A percentile compares a stretch with the other conserved stretches of the same genome.
phyloP scores from a whole-genome alignment of 2,113 vertebrate species.

The Calidris pugnax region DNA sequence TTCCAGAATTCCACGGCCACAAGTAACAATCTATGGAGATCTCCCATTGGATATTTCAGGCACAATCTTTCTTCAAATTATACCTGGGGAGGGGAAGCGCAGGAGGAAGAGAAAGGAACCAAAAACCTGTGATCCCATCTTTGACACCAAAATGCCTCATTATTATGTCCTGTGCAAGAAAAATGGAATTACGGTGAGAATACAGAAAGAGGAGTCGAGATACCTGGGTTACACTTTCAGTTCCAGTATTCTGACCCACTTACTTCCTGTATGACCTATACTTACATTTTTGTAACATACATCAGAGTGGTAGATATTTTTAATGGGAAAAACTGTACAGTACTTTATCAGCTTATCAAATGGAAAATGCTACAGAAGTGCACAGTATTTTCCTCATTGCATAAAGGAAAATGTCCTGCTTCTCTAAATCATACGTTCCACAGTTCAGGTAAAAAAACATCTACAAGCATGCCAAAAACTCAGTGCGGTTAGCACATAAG shows the following conservation, averaged over 20 bases:
- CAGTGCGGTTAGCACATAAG: background rate
- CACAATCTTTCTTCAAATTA: background rate
- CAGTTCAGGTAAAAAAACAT: background rate
- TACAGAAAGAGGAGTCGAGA: background rate
- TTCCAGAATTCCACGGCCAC: background rate
- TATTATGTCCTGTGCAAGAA: background rate
- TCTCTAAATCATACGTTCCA: background rate
- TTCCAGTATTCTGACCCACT: background rate
- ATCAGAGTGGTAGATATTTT: background rate
- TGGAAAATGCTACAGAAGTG: background rate
- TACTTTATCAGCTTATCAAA: background rate
- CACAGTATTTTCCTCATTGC: background rate
- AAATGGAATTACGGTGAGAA: background rate
- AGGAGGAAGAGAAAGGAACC: background rate
- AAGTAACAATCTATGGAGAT: background rate
- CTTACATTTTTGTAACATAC: background rate
- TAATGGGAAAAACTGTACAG: background rate
- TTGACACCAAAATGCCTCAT: background rate
- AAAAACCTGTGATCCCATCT: background rate
- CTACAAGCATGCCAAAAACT: background rate
- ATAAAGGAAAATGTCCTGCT: background rate
- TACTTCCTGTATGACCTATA: background rate
- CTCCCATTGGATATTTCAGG: background rate
- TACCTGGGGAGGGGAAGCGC: background rate
- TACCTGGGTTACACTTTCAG: background rate